Evolutionary conservation across 2,888 invertebrate species (phyloP).

Genomic region (Clivina fossor): DNA sequence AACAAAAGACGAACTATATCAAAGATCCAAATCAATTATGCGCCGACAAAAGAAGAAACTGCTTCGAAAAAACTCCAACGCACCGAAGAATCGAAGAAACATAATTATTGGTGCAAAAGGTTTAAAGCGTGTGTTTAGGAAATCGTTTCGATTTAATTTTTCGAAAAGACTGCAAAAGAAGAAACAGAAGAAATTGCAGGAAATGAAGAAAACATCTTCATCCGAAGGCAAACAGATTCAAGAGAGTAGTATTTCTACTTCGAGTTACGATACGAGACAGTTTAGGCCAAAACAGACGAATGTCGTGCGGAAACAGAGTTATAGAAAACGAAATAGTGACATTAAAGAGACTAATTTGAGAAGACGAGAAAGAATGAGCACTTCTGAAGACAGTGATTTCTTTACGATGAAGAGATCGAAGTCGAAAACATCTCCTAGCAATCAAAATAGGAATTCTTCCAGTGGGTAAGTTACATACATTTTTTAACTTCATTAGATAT

Average conservation of each 20-base stretch:
- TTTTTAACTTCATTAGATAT: not conserved
- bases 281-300: conserved; percentile 58
- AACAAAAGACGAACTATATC: conserved; percentile 90
- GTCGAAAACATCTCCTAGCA: conserved; percentile 42
- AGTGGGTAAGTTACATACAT: conserved; percentile 49
- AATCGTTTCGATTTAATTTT: conserved; percentile 54
- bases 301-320: conserved; percentile 44
- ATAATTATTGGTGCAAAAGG: conserved; percentile 63
- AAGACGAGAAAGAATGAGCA: conserved; percentile 47
- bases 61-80: conserved; percentile 59
- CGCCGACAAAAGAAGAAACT: conserved; percentile 76
- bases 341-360: conserved; percentile 14
- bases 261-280: conserved; percentile 64
- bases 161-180: conserved; percentile 37
- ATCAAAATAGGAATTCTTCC: conserved; percentile 53
- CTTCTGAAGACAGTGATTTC: conserved; percentile 55
- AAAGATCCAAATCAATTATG: conserved; percentile 88
- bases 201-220: not conserved
- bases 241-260: conserved; percentile 64
- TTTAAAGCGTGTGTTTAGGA: conserved; percentile 65
- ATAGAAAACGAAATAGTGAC: conserved; percentile 44
- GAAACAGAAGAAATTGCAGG: conserved; percentile 34
- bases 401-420: conserved; percentile 49
- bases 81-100: conserved; percentile 61
- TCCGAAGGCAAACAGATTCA: conserved; percentile 47